phyloP scores from a whole-genome alignment of 2,113 vertebrate genomes.

The Uria aalge region DNA sequence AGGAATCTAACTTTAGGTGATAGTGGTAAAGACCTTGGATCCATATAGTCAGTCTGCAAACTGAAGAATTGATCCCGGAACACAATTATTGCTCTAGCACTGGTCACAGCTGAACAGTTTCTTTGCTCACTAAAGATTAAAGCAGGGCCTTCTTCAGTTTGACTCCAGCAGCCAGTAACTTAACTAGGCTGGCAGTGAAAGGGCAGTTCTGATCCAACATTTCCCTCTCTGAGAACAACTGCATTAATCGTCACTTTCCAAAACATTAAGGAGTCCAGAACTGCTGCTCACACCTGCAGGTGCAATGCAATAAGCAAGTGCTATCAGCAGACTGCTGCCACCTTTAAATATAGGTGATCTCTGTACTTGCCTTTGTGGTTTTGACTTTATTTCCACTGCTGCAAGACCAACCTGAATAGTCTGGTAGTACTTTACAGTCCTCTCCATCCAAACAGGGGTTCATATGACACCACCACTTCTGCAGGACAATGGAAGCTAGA shows the following conservation, averaged over 20 bases:
- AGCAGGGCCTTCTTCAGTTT: not conserved
- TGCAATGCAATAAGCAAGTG: not conserved
- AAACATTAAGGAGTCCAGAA: not conserved
- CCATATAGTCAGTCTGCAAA: not conserved
- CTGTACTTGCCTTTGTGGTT: conserved; percentile 93
- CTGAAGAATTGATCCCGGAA: not conserved
- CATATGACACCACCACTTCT: conserved; percentile 99
- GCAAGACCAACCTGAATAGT: conserved; percentile 97
- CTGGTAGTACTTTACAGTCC: conserved; percentile 94
- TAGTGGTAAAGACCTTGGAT: not conserved
- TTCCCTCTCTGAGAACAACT: not conserved
- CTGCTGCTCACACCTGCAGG: not conserved
- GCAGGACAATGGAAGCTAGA: conserved; percentile 90
- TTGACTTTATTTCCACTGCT: conserved; percentile 99
- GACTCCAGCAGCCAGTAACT: not conserved
- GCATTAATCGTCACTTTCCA: not conserved
- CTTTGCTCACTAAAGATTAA: not conserved
- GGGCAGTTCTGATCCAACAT: not conserved
- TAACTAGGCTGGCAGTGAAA: not conserved
- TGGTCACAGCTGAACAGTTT: accelerated
- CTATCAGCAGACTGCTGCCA: not conserved
- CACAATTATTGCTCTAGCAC: not conserved
- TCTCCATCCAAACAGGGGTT: conserved; percentile 94
- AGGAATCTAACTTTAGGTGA: not conserved
- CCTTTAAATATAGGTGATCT: not conserved